These are phyloP conservation scores for Genyomyrus donnyi DNA, from an alignment of 2,113 vertebrate species.

Conservation along the genomic window DNA sequence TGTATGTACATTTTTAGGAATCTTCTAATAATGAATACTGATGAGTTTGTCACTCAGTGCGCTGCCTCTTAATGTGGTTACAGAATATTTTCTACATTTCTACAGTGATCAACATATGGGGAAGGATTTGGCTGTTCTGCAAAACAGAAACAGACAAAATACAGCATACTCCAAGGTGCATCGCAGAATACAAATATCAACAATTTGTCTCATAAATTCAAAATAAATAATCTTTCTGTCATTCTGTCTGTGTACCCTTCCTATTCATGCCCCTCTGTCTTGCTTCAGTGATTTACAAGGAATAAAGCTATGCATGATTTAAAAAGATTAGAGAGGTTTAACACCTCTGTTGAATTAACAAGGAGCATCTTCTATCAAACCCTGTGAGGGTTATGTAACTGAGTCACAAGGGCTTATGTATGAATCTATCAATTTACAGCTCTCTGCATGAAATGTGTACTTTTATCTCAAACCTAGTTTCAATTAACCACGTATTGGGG, in stretches of 20 bases:
- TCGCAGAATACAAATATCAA: not conserved
- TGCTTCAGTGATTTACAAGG: conserved; percentile 14
- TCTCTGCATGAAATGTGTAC: not conserved
- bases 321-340: conserved; percentile 17
- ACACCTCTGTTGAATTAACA: conserved; percentile 22
- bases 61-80: not conserved
- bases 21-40: not conserved
- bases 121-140: not conserved
- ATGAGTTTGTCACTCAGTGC: not conserved
- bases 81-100: not conserved
- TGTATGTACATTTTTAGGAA: not conserved
- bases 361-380: not conserved
- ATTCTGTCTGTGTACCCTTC: not conserved
- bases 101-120: not conserved
- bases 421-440: not conserved
- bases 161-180: not conserved
- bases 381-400: not conserved
- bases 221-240: not conserved
- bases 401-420: not conserved
- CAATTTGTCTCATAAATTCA: conserved; percentile 12
- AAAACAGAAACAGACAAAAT: not conserved
- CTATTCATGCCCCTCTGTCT: not conserved
- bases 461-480: not conserved
- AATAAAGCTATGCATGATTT: conserved; percentile 22
- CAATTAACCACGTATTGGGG: not conserved